phyloP scores from a whole-genome alignment of 2,113 vertebrate species.

The Tyto alba region DNA sequence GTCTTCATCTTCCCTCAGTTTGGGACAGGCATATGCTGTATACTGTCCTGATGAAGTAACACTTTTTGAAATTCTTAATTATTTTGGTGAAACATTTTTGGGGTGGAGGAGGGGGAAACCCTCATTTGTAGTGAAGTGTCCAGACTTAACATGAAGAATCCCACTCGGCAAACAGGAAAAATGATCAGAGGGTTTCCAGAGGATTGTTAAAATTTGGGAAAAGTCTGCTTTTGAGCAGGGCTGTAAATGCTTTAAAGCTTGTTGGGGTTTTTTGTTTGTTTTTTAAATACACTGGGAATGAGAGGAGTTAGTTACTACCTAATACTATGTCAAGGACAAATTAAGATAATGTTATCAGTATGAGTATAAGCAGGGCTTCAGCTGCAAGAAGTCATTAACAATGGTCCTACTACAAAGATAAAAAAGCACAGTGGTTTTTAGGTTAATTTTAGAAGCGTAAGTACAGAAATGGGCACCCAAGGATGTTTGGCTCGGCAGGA shows the following conservation, averaged over 20 bases:
- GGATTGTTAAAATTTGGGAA: not conserved
- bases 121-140: not conserved
- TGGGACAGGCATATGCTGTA: not conserved
- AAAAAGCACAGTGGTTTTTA: constrained; percentile 5
- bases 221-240: not conserved
- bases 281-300: not conserved
- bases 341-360: constrained; percentile 29
- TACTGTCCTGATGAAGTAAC: not conserved
- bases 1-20: not conserved
- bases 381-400: constrained; percentile 16
- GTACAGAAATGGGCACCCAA: constrained; percentile 26
- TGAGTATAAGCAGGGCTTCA: constrained; percentile 7
- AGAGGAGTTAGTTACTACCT: not conserved
- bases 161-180: not conserved
- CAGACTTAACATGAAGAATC: not conserved
- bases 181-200: not conserved
- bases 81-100: not conserved
- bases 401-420: not conserved
- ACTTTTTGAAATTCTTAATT: not conserved
- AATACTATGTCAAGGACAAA: not conserved
- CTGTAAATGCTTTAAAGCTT: not conserved
- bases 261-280: not conserved
- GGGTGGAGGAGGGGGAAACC: not conserved
- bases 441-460: constrained; percentile 55
- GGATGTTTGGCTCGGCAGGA: constrained; percentile 43